Base-by-base conservation (phyloP, 2,113 vertebrate genomes). In the Takifugu bimaculatus region DNA sequence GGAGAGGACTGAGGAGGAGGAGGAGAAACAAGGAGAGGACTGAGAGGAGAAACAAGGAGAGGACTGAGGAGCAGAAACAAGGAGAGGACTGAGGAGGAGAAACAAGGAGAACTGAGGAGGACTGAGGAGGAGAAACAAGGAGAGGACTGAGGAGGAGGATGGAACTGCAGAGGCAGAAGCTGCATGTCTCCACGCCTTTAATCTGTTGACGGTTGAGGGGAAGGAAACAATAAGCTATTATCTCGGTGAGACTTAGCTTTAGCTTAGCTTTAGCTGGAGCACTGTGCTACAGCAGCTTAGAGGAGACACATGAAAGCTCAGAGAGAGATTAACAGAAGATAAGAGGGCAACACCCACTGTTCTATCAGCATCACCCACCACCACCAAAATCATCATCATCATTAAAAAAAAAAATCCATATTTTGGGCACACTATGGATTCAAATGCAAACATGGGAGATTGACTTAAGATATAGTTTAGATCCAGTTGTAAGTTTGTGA, bases 191-290 rank as follows among this genome's bases (percentile, higher is more conserved):
- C 83, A 88, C 74, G 71, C 64, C 58, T 86, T 73, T 86, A 81
- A 87, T 86, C 85, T 87, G 82, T 87, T 86, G 74, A 86, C 82
- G 83, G 87, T 86, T 75, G 77, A 85, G 75, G 68, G 77, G 82
- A 87, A 82, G 67, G 80, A 80, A 79, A 87, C 82, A 85, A 86
- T 81, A 83, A 82, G 65, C 79, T 74, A 82, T 86, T 86, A 83
- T 88, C 82, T 81, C 63, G 65, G 44, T 7, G 39, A 75, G 80
- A 79, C 71, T 78, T 71, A 55, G 81, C 70, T 63, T 68, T 68
- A 67, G 79, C 77, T 81, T 71, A 55, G 81, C 70, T 63, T 68
- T 68, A 67, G 79, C 77, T 81, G 80, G 63, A 75, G 70, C 69
- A 64, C 77, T 60, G 52, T 73, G 63, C 60, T 73, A 63, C 66